These are phyloP conservation scores for Cremastinae sp. DNA, from an alignment of 2,888 invertebrate species.

Conservation along the genomic window DNA sequence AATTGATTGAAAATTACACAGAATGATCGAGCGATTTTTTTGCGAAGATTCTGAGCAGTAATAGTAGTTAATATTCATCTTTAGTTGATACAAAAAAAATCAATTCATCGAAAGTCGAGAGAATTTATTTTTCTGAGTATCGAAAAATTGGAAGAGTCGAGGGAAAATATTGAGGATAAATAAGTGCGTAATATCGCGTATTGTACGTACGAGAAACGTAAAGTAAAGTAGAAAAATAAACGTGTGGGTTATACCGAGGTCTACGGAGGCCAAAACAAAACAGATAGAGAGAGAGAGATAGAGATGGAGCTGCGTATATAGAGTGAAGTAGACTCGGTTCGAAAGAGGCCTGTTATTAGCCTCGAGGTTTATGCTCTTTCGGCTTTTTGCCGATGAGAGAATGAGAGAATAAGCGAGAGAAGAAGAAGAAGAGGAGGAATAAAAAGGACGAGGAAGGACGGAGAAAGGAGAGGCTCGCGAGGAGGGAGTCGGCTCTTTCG, in stretches of 20 bases:
- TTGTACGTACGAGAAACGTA: too few species aligned
- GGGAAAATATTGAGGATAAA: slow-evolving; percentile 5
- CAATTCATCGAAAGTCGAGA: not conserved
- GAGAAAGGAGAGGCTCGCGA: not conserved
- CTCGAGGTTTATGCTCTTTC: slow-evolving; percentile 79
- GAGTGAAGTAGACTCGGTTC: slow-evolving; percentile 70
- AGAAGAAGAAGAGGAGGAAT: slow-evolving; percentile 21
- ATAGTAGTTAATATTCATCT: too few species aligned
- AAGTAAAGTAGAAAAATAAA: too few species aligned
- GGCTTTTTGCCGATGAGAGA: slow-evolving; percentile 76
- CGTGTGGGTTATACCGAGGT: slow-evolving; percentile 1
- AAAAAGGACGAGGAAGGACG: slow-evolving; percentile 13
- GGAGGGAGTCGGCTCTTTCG: slow-evolving; percentile 37
- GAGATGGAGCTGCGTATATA: slow-evolving; percentile 46
- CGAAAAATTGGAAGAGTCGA: slow-evolving; percentile 18
- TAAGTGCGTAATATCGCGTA: not conserved
- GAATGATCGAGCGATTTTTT: too few species aligned
- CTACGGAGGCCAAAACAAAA: slow-evolving; percentile 29
- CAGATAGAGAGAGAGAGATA: slow-evolving; percentile 48
- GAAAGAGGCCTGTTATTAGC: slow-evolving; percentile 78
- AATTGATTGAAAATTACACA: too few species aligned
- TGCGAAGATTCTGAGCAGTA: too few species aligned
- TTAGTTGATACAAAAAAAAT: too few species aligned
- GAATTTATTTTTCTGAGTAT: not conserved
- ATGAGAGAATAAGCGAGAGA: slow-evolving; percentile 60